Conservation (phyloP, 2,888 invertebrate genomes). For the Coremacera marginata region DNA sequence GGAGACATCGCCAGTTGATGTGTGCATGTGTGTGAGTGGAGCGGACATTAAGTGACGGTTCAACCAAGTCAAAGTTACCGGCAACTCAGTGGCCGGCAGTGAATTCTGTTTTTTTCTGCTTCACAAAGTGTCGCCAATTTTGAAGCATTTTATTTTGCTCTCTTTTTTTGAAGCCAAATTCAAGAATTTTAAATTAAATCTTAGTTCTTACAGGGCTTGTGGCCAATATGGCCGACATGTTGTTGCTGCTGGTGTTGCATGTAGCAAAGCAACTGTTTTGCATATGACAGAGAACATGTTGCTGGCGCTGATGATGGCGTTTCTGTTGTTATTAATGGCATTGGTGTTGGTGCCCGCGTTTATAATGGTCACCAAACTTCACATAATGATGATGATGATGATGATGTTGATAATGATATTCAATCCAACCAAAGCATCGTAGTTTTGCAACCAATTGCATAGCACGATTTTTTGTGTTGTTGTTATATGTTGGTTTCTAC, state of each 20-base stretch:
- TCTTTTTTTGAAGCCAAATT: neutral
- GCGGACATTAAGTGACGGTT: too few relatives aligned
- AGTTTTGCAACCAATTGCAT: neutral
- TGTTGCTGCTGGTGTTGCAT: neutral
- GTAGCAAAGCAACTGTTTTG: neutral
- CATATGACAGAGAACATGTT: constrained; percentile 6
- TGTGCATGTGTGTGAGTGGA: too few relatives aligned
- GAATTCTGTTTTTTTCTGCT: neutral
- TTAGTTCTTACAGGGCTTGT: neutral
- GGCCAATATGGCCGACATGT: constrained; percentile 14
- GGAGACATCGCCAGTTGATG: too few relatives aligned
- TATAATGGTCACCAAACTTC: neutral
- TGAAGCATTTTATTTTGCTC: neutral
- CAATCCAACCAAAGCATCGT: neutral
- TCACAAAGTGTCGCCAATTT: neutral
- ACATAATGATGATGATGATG: neutral
- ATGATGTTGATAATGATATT: too few relatives aligned
- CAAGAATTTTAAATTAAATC: neutral
- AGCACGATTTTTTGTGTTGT: neutral
- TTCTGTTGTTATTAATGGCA: neutral
- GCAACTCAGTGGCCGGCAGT: too few relatives aligned
- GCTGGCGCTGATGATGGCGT: neutral
- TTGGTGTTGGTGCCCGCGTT: neutral
- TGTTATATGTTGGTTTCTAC: constrained; percentile 11
- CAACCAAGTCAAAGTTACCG: too few relatives aligned